Base-by-base conservation (phyloP, 2,888 invertebrate species). In the Bombylius major region DNA sequence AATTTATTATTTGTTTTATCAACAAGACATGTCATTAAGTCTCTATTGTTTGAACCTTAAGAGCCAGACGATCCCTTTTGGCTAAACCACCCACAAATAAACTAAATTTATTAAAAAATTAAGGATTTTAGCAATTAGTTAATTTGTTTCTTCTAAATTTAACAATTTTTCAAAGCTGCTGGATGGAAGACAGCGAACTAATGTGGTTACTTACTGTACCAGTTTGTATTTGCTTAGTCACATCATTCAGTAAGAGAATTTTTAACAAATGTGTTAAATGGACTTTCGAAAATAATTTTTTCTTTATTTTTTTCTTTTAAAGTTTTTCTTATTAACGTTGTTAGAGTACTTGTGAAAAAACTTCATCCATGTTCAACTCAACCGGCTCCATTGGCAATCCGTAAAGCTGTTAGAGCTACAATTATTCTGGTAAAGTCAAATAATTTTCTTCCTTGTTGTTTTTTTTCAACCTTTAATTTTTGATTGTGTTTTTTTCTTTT, bases 401-500 rank as follows among this genome's bases (percentile, higher is more conserved):
- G 77, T 48, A 83, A 86, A 65, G 86, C 87, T 0, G 81, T 82
- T 0, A 73, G 86, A 54, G 87, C 88, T 1, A 82, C 85, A 0
- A 76, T 87, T 8, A 84, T 88, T 61, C 74, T 88, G 67, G 84
- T 78, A 69, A 68, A 64, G 42, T 36, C 34, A 36, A 36, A 36
- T 36, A 33, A 12, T 13, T 50, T 13, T 31, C 6, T 34, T 42
- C 31, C 45, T 39, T 42, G 3, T 5, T 4, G 50, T 42, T 42
- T 42, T 42, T 42, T 5, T 42, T 42, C 6, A 42, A 23, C 23
- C 23, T 33, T 48, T 34, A 14, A 56, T 14, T 50, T 53, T 51
- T 32, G 5, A 5, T 36, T 7, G n/a, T 33, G 50, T 23, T 39
- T 44, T 47, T 39, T 36, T n/a, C n/a, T n/a, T n/a, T n/a, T n/a